These are phyloP conservation scores for Chiloscyllium plagiosum DNA, from an alignment of 2,113 vertebrate species.

Conservation along the genomic window DNA sequence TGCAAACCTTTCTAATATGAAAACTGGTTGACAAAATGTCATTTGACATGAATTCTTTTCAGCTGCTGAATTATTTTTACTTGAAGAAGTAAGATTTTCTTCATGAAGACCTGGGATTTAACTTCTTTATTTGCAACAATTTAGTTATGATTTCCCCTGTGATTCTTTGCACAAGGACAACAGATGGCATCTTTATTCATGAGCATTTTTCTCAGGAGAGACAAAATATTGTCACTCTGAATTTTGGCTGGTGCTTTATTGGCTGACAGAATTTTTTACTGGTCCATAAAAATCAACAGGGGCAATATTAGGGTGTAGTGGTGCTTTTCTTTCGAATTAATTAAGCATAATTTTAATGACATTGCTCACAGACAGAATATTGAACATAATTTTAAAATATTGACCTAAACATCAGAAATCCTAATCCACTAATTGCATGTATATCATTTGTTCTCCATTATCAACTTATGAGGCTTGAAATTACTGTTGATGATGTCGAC, in stretches of 20 bases:
- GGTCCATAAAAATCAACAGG: not conserved
- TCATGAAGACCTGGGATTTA: not conserved
- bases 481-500: not conserved
- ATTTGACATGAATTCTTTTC: not conserved
- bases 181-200: not conserved
- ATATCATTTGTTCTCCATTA: not conserved
- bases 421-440: not conserved
- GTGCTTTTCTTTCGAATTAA: not conserved
- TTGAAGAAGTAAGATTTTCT: too few relatives aligned
- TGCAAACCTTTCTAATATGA: not conserved
- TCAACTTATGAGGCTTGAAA: constrained; percentile 24
- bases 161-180: not conserved
- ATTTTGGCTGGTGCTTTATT: not conserved
- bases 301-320: not conserved
- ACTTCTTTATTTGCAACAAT: not conserved
- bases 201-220: not conserved
- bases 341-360: not conserved
- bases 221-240: not conserved
- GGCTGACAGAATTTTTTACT: not conserved
- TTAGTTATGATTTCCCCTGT: not conserved
- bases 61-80: not conserved
- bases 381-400: not conserved
- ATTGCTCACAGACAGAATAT: not conserved
- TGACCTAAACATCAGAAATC: not conserved
- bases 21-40: not conserved